Conservation (phyloP, 2,113 vertebrate genomes). For the Leptobrachium ailaonicum region DNA sequence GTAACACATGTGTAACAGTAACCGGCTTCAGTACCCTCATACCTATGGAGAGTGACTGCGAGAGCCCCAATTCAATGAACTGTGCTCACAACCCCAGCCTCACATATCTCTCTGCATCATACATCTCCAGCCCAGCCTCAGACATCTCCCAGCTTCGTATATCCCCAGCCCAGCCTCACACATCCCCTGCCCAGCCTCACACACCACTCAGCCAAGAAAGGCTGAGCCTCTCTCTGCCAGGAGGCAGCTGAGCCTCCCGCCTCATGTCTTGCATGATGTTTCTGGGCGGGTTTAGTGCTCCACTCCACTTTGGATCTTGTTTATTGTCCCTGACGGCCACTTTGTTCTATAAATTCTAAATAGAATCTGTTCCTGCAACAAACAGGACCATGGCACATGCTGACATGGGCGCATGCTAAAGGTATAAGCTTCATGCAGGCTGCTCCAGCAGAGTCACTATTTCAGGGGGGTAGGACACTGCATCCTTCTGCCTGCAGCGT, state of each 20-base stretch:
- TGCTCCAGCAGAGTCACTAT: constrained; percentile 1
- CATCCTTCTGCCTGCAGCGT: constrained; percentile 20
- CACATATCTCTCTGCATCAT: too few species aligned
- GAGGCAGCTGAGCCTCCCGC: constrained; percentile 32
- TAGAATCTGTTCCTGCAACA: constrained; percentile 23
- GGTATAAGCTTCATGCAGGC: neutral
- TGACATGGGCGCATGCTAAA: constrained; percentile 8
- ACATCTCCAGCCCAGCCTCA: too few species aligned
- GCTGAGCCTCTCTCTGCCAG: constrained; percentile 28
- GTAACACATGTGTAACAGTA: too few species aligned
- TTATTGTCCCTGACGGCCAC: constrained; percentile 46
- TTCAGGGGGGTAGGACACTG: constrained; percentile 22
- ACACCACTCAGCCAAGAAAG: constrained; percentile 35
- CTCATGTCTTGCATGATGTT: constrained; percentile 3
- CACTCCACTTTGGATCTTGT: constrained; percentile 31
- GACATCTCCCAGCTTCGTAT: too few species aligned
- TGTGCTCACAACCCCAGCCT: too few species aligned
- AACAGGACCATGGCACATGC: constrained; percentile 24
- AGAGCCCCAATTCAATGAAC: too few species aligned
- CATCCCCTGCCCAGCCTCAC: constrained; percentile 36
- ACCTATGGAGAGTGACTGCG: too few species aligned
- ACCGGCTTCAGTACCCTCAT: too few species aligned
- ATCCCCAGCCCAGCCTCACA: neutral
- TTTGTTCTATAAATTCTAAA: constrained; percentile 47
- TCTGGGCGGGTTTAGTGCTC: constrained; percentile 38